Conservation (phyloP, 2,888 invertebrate genomes). For the Hedya salicella region DNA sequence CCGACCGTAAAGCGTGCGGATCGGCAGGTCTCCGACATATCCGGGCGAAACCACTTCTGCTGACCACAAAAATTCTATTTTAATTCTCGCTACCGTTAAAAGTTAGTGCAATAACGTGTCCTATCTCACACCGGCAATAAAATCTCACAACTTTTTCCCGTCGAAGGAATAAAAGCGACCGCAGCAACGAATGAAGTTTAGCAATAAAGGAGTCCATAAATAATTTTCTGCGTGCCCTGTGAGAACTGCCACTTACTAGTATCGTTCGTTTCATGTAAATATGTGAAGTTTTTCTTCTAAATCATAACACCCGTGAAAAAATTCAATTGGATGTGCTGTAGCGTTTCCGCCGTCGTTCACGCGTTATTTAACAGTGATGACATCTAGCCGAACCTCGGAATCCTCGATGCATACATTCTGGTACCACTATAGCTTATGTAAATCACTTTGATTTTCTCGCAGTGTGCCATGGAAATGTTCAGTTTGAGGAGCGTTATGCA, state of each 20-base stretch:
- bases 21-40: conserved; percentile 50
- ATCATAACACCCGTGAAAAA: conserved; percentile 53
- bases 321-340: conserved; percentile 46
- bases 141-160: conserved; percentile 81
- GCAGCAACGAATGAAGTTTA: conserved; percentile 83
- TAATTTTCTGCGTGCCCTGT: conserved; percentile 76
- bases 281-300: conserved; percentile 56
- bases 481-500: conserved; percentile 41
- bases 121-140: conserved; percentile 84
- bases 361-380: conserved; percentile 66
- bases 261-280: conserved; percentile 63
- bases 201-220: conserved; percentile 83
- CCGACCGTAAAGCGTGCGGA: conserved; percentile 40
- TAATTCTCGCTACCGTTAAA: conserved; percentile 74
- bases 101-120: conserved; percentile 82
- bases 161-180: conserved; percentile 82
- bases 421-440: conserved; percentile 59
- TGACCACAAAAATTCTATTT: conserved; percentile 79
- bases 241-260: conserved; percentile 73
- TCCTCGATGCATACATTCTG: conserved; percentile 60
- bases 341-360: conserved; percentile 55
- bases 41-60: conserved; percentile 53
- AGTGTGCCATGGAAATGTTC: conserved; percentile 32
- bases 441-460: conserved; percentile 61
- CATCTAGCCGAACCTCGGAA: conserved; percentile 55